Evolutionary conservation across 2,113 vertebrate species (phyloP).

Genomic region (Penelope pileata): DNA sequence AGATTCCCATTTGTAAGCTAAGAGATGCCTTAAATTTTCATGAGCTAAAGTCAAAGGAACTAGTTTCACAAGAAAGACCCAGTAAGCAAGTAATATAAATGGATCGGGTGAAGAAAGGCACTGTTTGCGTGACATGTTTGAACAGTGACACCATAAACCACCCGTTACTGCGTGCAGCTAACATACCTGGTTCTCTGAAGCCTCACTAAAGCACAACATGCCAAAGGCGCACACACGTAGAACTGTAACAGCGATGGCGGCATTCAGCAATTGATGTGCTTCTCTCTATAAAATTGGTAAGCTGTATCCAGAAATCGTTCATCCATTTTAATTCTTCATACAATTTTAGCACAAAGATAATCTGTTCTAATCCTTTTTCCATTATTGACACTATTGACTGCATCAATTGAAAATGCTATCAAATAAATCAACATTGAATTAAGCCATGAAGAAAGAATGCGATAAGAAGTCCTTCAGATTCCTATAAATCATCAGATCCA

Average conservation of each 20-base stretch:
- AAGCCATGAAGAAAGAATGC: constrained; percentile 70
- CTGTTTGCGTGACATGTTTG: neutral
- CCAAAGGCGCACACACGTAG: neutral
- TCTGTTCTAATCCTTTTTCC: constrained; percentile 74
- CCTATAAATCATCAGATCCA: constrained; percentile 67
- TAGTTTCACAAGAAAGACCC: neutral
- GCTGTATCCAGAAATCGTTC: neutral
- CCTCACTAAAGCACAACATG: neutral
- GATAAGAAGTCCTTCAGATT: constrained; percentile 65
- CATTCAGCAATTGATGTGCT: neutral
- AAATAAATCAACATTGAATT: constrained; percentile 75
- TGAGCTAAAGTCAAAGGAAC: neutral
- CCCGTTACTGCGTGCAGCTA: neutral
- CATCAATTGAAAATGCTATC: constrained; percentile 58
- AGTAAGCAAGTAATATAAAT: neutral
- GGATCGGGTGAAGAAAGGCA: neutral
- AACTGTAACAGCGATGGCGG: neutral
- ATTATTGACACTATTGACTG: constrained; percentile 72
- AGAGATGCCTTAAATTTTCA: neutral
- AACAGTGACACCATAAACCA: neutral
- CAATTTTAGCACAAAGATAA: constrained; percentile 68
- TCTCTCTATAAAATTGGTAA: neutral
- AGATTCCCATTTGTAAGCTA: neutral
- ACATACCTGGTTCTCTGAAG: neutral
- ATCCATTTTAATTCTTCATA: constrained; percentile 42